Conservation (phyloP, 2,888 invertebrate species). For the Andrena hattorfiana region DNA sequence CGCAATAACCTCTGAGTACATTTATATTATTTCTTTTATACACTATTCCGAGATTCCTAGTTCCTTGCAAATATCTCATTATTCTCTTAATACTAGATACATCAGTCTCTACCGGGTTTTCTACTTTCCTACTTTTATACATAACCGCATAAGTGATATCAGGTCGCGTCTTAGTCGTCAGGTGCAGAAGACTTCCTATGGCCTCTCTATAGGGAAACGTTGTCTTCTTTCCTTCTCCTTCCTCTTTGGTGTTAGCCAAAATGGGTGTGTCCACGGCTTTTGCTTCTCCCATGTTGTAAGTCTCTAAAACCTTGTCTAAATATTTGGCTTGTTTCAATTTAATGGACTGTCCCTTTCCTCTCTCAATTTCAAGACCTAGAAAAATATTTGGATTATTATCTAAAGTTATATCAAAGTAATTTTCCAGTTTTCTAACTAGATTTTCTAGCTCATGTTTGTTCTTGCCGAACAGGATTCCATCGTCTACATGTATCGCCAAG, state of each 20-base stretch:
- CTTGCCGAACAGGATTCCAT: constrained; percentile 10
- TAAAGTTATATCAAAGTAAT: constrained; percentile 16
- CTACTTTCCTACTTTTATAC: constrained; percentile 16
- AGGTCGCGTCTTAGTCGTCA: constrained; percentile 16
- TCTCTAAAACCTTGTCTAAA: neutral
- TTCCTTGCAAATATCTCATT: too few relatives aligned
- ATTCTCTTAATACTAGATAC: constrained; percentile 10
- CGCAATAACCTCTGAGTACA: too few relatives aligned
- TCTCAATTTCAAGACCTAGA: constrained; percentile 4
- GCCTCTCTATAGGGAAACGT: constrained; percentile 4
- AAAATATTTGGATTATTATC: constrained; percentile 14
- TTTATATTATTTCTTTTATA: too few relatives aligned
- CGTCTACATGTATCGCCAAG: constrained; percentile 14
- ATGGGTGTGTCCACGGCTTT: constrained; percentile 16
- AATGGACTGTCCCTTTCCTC: neutral
- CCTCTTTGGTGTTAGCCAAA: too few relatives aligned
- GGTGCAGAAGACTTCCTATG: constrained; percentile 19
- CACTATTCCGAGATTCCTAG: too few relatives aligned
- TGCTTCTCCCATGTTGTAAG: constrained; percentile 6
- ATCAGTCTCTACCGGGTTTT: constrained; percentile 2
- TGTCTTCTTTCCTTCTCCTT: neutral
- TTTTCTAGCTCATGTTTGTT: neutral
- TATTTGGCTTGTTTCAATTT: neutral
- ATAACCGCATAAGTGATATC: constrained; percentile 19
- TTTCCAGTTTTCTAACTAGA: neutral